These are phyloP conservation scores for Gymnosoma rotundatum DNA, from an alignment of 2,888 invertebrate genomes.

Conservation along the genomic window DNA sequence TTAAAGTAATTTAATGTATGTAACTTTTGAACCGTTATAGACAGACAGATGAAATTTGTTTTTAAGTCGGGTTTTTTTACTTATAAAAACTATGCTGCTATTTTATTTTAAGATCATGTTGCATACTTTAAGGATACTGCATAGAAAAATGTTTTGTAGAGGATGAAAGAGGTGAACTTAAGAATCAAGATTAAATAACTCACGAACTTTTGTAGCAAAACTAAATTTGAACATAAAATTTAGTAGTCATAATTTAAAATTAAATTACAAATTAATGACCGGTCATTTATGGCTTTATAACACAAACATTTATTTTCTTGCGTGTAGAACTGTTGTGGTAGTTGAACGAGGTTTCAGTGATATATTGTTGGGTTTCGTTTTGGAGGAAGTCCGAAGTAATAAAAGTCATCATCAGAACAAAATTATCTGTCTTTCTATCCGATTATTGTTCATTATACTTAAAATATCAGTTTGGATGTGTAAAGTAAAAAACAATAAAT, in stretches of 20 bases:
- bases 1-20: too few species aligned
- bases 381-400: slow-evolving; percentile 8
- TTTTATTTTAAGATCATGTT: background rate
- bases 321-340: slow-evolving; percentile 3
- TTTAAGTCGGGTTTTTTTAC: too few species aligned
- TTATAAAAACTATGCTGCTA: too few species aligned
- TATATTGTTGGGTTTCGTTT: slow-evolving; percentile 39
- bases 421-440: slow-evolving; percentile 8
- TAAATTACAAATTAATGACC: slow-evolving; percentile 61
- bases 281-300: slow-evolving; percentile 32
- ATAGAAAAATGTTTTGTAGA: background rate
- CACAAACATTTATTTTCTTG: background rate
- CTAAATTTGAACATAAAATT: slow-evolving; percentile 48
- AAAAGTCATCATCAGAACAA: slow-evolving; percentile 31
- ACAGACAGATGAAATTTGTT: too few species aligned
- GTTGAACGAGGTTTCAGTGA: slow-evolving; percentile 5
- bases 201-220: slow-evolving; percentile 24
- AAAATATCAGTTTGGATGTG: slow-evolving; percentile 41
- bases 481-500: slow-evolving; percentile 56
- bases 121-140: background rate
- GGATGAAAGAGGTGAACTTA: background rate
- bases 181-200: background rate
- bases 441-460: slow-evolving; percentile 46
- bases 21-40: too few species aligned
- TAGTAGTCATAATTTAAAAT: slow-evolving; percentile 62